phyloP scores from a whole-genome alignment of 2,113 vertebrate species.

The Paradoxurus hermaphroditus region DNA sequence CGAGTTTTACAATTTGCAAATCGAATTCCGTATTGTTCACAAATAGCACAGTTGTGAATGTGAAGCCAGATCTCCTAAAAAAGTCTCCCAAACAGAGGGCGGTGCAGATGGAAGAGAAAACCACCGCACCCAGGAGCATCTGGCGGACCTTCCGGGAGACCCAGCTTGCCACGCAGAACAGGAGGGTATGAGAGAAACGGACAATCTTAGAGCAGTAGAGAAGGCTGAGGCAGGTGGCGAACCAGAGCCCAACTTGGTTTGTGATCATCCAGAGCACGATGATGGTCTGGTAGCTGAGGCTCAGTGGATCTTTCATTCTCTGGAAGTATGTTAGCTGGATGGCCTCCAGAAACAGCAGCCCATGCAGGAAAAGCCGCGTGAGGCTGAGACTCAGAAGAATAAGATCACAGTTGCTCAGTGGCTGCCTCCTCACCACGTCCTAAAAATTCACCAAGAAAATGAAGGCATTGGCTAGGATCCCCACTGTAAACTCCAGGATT shows the following conservation, averaged over 20 bases:
- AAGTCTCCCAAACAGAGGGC: constrained; percentile 37
- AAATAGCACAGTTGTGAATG: not conserved
- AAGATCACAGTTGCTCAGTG: constrained; percentile 33
- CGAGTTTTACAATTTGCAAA: not conserved
- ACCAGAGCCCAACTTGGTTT: constrained; percentile 59
- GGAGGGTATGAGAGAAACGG: constrained; percentile 47
- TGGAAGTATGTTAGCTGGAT: constrained; percentile 43
- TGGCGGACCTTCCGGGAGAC: constrained; percentile 34
- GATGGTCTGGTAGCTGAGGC: constrained; percentile 34
- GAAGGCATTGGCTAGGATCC: constrained; percentile 55
- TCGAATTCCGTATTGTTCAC: not conserved
- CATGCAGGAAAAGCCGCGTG: constrained; percentile 36
- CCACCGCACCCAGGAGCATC: constrained; percentile 5
- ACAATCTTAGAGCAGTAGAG: constrained; percentile 69
- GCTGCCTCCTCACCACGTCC: constrained; percentile 41
- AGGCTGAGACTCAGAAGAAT: constrained; percentile 56
- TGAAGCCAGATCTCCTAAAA: not conserved
- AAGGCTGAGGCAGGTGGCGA: constrained; percentile 69
- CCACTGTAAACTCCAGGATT: constrained; percentile 29
- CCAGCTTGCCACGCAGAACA: constrained; percentile 40
- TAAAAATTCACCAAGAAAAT: constrained; percentile 56
- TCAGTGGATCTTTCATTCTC: constrained; percentile 44
- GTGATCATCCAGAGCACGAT: constrained; percentile 52
- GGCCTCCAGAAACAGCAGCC: constrained; percentile 53
- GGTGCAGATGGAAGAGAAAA: constrained; percentile 20